A percentile compares a stretch with the other conserved stretches of the same genome.
Conservation (phyloP, 2,113 vertebrate genomes). For the Nannospalax galili region DNA sequence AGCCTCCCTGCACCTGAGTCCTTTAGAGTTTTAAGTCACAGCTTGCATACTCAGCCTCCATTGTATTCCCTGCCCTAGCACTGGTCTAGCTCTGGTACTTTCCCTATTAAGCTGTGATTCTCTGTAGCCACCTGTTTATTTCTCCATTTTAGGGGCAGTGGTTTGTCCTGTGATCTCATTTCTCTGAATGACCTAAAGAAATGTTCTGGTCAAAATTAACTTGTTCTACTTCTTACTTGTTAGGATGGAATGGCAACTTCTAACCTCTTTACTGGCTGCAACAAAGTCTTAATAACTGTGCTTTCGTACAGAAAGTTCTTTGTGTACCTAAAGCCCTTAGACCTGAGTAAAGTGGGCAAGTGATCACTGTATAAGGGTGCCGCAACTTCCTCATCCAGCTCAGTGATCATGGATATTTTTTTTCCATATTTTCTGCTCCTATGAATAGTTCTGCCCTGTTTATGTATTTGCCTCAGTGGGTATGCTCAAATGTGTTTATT, state of each 20-base stretch:
- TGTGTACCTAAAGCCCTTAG: neutral
- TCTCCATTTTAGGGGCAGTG: neutral
- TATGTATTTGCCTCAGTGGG: neutral
- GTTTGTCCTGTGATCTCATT: neutral
- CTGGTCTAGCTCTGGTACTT: neutral
- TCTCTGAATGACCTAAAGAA: neutral
- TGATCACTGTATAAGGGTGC: neutral
- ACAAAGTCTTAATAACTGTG: neutral
- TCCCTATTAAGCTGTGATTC: neutral
- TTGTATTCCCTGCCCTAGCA: rapidly evolving
- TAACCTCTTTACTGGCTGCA: neutral
- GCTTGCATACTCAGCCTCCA: rapidly evolving
- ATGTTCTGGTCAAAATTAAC: neutral
- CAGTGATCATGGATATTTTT: neutral
- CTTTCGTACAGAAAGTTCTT: neutral
- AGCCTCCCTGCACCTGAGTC: too few species aligned
- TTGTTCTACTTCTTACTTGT: neutral
- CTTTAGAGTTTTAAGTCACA: neutral
- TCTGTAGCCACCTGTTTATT: neutral
- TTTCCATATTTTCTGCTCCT: neutral
- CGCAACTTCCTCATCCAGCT: neutral
- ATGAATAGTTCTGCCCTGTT: neutral
- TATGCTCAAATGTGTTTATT: neutral
- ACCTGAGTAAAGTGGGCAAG: neutral
- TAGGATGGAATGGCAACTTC: neutral